Percentiles rank a stretch among this genome's conserved stretches.
Conservation (phyloP, 2,113 vertebrate genomes). For the Corythornis vintsioides region DNA sequence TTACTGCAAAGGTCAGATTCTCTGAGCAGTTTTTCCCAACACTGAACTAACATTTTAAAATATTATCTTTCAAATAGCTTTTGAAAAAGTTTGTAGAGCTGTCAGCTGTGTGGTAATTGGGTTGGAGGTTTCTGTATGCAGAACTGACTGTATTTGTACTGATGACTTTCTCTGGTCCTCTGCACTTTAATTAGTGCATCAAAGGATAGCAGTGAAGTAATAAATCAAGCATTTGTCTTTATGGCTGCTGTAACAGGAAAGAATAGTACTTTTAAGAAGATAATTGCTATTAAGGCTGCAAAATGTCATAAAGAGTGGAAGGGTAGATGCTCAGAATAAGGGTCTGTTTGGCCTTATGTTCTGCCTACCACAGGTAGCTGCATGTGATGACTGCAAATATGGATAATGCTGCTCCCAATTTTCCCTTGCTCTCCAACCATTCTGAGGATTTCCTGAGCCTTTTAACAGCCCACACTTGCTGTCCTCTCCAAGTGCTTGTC, state of each 20-base stretch:
- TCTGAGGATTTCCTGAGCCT: neutral
- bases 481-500: neutral
- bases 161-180: neutral
- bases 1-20: conserved; percentile 49
- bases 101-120: neutral
- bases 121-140: neutral
- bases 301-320: neutral
- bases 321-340: neutral
- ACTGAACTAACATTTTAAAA: conserved; percentile 9
- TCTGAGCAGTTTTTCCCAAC: neutral
- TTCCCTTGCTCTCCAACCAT: neutral
- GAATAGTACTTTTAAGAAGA: neutral
- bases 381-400: neutral
- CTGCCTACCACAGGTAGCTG: neutral
- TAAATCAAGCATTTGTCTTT: neutral
- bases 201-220: neutral
- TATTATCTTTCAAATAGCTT: neutral
- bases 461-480: neutral
- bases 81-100: neutral
- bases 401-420: neutral
- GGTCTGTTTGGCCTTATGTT: rapidly evolving
- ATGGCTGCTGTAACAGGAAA: neutral
- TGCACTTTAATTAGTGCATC: neutral
- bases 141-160: neutral
- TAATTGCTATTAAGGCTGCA: neutral